phyloP scores from a whole-genome alignment of 1,140 invertebrate genomes.

The Bombus pascuorum region DNA sequence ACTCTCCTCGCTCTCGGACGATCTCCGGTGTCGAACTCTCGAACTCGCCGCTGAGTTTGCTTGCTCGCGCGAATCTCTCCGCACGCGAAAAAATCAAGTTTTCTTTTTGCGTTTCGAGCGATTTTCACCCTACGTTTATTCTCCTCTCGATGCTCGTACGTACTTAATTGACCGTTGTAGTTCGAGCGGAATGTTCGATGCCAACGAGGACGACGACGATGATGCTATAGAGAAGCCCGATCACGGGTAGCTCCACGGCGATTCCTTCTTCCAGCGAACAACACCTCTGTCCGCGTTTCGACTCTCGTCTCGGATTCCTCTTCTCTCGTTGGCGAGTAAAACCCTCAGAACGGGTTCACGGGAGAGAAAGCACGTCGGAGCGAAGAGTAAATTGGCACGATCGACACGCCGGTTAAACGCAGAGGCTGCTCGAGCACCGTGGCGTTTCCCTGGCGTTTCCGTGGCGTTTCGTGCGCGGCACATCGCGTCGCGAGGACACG shows the following conservation, averaged over 20 bases:
- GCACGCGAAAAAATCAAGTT: neutral
- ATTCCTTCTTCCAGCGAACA: too few species aligned
- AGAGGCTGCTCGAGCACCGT: constrained; percentile 11
- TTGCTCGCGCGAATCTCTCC: neutral
- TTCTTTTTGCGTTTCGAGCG: neutral
- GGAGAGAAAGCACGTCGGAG: neutral
- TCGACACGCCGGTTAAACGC: constrained; percentile 28
- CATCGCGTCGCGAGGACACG: constrained; percentile 4
- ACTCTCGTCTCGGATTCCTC: constrained; percentile 39
- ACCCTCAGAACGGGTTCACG: neutral
- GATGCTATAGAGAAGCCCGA: neutral
- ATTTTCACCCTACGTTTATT: neutral
- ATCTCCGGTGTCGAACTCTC: too few species aligned
- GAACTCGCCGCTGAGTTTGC: neutral
- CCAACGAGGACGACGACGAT: constrained; percentile 26
- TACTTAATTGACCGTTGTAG: constrained; percentile 74
- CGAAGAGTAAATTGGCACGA: constrained; percentile 40
- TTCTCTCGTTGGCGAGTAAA: neutral
- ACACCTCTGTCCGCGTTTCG: neutral
- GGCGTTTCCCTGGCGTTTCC: constrained; percentile 15
- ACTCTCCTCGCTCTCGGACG: too few species aligned
- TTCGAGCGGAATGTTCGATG: constrained; percentile 34
- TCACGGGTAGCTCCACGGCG: neutral
- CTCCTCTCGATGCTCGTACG: neutral
- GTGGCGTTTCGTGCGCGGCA: neutral